Conservation (phyloP, 2,888 invertebrate species). For the Microdon myrmicae region DNA sequence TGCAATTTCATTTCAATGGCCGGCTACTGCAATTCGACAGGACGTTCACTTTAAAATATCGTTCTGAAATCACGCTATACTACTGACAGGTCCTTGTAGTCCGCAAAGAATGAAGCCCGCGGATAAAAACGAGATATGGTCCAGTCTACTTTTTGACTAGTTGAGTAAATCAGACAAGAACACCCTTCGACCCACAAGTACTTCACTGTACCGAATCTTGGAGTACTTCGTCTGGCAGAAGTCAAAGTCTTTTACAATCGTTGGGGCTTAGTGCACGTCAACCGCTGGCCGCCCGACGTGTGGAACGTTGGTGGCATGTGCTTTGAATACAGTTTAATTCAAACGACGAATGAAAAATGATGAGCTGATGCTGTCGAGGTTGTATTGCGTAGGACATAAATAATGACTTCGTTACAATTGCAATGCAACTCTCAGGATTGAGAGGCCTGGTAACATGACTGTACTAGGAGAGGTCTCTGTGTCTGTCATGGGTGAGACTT, state of each 20-base stretch:
- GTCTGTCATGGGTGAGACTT: conserved; percentile 7
- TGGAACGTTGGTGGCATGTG: too few species aligned
- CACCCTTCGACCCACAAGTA: too few species aligned
- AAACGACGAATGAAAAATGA: conserved; percentile 25
- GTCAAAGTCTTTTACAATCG: too few species aligned
- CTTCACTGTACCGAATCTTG: too few species aligned
- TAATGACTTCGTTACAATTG: conserved; percentile 17
- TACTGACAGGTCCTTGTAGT: too few species aligned
- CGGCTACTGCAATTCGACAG: conserved; percentile 52
- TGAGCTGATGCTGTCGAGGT: conserved; percentile 1
- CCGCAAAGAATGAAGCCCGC: too few species aligned
- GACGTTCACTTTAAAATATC: conserved; percentile 39
- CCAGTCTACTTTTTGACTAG: too few species aligned
- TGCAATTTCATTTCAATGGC: conserved; percentile 49
- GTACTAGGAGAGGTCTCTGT: conserved; percentile 6
- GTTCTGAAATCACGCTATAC: too few species aligned
- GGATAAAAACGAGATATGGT: too few species aligned
- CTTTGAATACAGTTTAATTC: conserved; percentile 34
- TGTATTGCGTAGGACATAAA: conserved; percentile 10
- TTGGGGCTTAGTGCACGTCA: too few species aligned
- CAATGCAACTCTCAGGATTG: conserved; percentile 9
- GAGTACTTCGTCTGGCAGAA: too few species aligned
- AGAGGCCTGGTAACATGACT: conserved; percentile 4
- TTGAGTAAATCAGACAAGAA: too few species aligned
- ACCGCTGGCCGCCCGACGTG: background rate